Evolutionary conservation across 2,888 invertebrate species (phyloP), one percentile per base, ranked within the genome.

Genomic region (Lucinisca nassula): DNA sequence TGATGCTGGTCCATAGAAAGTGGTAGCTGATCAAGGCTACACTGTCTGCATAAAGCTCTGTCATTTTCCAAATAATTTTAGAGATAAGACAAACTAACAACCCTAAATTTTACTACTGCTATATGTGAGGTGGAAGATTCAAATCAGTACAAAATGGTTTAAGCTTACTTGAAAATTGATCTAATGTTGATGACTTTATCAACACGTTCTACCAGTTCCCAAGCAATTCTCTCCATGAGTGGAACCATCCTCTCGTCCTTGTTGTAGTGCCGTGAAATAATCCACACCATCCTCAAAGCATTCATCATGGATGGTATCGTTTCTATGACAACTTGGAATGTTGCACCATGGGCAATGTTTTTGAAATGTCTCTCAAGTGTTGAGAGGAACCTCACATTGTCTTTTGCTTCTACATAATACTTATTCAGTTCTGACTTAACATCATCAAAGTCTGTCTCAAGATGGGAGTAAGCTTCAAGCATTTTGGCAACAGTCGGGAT

Each of bases 231-330:
- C 85, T 98, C 97, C 95, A 99, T 97, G 1, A 99, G 97, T 0
- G 98, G 97, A 37, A 98, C 97, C 98, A 99, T 98, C 84, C 98
- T 97, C 87, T 98, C 98, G 94, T 99, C 99, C 0, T 97, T 97
- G 87, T 98, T 98, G 95, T 98, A 99, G 93, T 98, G 98, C 77
- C 97, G 97, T 0, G 99, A 99, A 79, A 99, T 97, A 76, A 98
- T 98, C 99, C 99, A 99, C 94, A 99, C 98, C 97, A 99, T 98
- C 92, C 98, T 97, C 55, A 99, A 96, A 0, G 98, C 98, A 89
- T 98, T 98, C 97, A 98, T 98, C 88, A 99, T 96, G 82, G 98
- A 97, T 0, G 98, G 98, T 37, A 99, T 97, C 6, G 97, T 97
- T 58, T 98, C 97, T 17, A 97, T 97, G 30, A 98, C 97, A 95